Percentiles rank a stretch among this genome's conserved stretches.
phyloP scores from a whole-genome alignment of 2,113 vertebrate genomes.

The Callopanchax toddi region DNA sequence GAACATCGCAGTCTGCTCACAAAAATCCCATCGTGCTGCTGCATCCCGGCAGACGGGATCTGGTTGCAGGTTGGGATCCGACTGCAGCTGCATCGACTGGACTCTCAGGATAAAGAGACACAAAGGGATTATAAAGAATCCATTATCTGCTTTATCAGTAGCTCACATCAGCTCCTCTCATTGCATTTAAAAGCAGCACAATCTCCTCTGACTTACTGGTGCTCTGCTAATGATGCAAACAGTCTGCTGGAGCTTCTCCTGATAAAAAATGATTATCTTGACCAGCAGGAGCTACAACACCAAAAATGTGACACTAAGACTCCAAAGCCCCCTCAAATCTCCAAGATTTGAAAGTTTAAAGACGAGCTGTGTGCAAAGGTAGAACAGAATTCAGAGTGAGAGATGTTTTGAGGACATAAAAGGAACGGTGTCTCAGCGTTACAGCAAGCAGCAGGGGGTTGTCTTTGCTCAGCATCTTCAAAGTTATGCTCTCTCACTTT shows the following conservation, averaged over 20 bases:
- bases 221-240: conserved; percentile 23
- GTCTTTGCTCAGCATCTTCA: conserved; percentile 29
- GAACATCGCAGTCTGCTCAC: neutral
- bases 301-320: neutral
- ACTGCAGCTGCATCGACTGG: neutral
- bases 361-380: neutral
- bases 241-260: neutral
- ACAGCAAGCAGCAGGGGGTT: conserved; percentile 26
- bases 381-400: conserved; percentile 4
- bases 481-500: conserved; percentile 36
- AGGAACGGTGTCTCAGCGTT: conserved; percentile 17
- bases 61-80: neutral
- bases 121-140: conserved; percentile 31
- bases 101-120: conserved; percentile 1
- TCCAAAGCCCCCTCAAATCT: neutral
- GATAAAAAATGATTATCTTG: too few species aligned
- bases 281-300: too few species aligned
- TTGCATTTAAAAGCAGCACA: conserved; percentile 35
- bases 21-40: neutral
- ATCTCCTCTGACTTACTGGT: conserved; percentile 2
- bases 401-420: conserved; percentile 20
- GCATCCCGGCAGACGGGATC: neutral
- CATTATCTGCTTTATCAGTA: conserved; percentile 42
- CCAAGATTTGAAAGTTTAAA: neutral
- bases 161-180: conserved; percentile 29